Evolutionary conservation across 1,140 invertebrate genomes (phyloP).

Genomic region (Neotoxoptera formosana): DNA sequence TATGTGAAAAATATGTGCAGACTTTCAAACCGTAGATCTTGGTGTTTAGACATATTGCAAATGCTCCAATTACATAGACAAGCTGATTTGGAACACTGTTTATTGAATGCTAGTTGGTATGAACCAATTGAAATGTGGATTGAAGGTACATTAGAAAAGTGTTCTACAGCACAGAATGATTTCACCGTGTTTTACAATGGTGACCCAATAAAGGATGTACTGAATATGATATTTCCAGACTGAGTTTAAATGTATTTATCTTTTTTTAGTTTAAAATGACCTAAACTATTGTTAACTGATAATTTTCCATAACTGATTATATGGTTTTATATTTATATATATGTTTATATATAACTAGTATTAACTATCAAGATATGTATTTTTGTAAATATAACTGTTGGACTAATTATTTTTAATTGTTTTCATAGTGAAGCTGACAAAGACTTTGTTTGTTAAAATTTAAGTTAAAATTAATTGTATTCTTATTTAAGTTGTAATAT

Average conservation of each 20-base stretch:
- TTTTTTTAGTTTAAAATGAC: background rate
- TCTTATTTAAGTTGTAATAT: background rate
- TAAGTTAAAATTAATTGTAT: background rate
- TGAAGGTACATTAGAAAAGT: constrained; percentile 22
- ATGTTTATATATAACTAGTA: background rate
- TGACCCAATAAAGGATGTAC: background rate
- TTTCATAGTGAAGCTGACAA: background rate
- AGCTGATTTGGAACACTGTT: background rate
- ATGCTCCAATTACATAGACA: background rate
- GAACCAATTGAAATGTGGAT: constrained; percentile 38
- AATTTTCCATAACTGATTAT: background rate
- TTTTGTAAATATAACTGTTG: background rate
- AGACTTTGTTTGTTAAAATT: background rate
- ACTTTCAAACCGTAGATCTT: constrained; percentile 36
- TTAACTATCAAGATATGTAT: background rate
- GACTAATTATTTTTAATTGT: background rate
- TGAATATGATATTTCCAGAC: constrained; percentile 2
- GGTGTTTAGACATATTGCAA: constrained; percentile 50
- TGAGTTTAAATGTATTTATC: background rate
- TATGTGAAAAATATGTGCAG: constrained; percentile 24
- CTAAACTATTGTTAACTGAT: background rate
- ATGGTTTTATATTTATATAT: background rate
- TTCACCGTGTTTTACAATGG: constrained; percentile 26
- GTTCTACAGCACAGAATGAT: background rate
- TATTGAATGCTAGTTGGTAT: constrained; percentile 23